Base-by-base conservation (phyloP, 2,797 vertebrate species). In the Aselliscus stoliczkanus region DNA sequence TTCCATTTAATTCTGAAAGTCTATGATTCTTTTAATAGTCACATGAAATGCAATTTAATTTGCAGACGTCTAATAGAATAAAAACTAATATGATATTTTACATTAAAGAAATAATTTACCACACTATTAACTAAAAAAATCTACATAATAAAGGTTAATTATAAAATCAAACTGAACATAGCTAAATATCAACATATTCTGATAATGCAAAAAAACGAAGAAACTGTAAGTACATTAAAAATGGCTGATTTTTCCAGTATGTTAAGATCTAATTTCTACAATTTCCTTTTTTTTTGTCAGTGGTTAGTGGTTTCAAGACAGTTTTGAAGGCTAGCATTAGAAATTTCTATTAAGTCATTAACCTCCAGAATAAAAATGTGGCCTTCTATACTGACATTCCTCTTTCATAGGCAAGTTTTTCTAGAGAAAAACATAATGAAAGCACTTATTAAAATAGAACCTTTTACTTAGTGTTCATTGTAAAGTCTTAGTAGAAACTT, bases 381-480 rank as follows among this genome's bases (percentile, higher is more conserved):
- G 18, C 56, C 20, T 58, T 77, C 37, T 70, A 47, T 62, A 44
- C 18, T 44, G 73, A 29, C 70, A 83, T 81, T 93, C 56, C 15
- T 94, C 29, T 91, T 93, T 91, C 56, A 29, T 58, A 93, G 82
- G 1, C 62, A 97, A 96, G 86, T 70, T 60, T 92, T 21, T 77
- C 65, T 64, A 96, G 44, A 56, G 58, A 50, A 42, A 94, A 97
- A n/a, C 34, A 89, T 79, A 54, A 92, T 15, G 91, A 88, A 76
- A 87, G 84, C 39, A 23, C 83, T 96, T 80, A 95, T 67, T 91
- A 47, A 96, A 70, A 88, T 0, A 17, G n/a, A n/a, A 29, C 23
- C 10, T 95, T 96, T 97, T 83, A 94, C 90, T 89, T 86, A 73
- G 21, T 85, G 29, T 77, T 95, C 82, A 72, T 73, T 1, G 4